A percentile compares a stretch with the other conserved stretches of the same genome.
Evolutionary conservation across 2,888 invertebrate species (phyloP).

Genomic region (Melitaea athalia): DNA sequence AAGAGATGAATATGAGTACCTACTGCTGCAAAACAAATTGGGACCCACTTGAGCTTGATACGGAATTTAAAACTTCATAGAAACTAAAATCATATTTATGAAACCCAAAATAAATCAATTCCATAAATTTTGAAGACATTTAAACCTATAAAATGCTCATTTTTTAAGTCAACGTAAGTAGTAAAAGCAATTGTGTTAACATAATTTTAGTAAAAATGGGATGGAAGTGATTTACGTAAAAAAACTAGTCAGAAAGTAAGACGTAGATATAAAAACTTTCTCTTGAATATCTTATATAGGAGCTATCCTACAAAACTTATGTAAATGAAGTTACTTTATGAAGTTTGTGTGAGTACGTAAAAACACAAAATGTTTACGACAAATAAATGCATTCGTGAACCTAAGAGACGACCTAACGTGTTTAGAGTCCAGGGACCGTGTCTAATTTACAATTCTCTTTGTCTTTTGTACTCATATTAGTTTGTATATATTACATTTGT

Average conservation of each 20-base stretch:
- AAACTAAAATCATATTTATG: no score
- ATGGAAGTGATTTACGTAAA: neutral
- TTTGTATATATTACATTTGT: conserved; percentile 35
- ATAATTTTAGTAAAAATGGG: no score
- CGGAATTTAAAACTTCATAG: no score
- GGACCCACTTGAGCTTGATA: no score
- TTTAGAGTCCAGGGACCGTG: conserved; percentile 35
- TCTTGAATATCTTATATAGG: neutral
- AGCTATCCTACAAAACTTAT: conserved; percentile 6
- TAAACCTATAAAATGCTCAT: no score
- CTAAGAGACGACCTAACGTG: conserved; percentile 34
- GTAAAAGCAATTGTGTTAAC: no score
- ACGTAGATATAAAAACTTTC: neutral
- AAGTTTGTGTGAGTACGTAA: conserved; percentile 17
- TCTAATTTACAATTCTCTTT: conserved; percentile 41
- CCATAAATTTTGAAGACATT: no score
- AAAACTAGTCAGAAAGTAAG: neutral
- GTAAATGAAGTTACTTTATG: conserved; percentile 11
- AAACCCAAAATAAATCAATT: no score
- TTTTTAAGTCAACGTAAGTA: no score
- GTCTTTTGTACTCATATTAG: conserved; percentile 38
- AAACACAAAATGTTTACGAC: conserved; percentile 25
- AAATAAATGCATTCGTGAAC: conserved; percentile 33
- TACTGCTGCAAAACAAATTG: no score
- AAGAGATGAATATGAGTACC: no score